Evolutionary conservation across 2,888 invertebrate genomes (phyloP), one percentile per base, ranked within the genome.

Genomic region (Drosophila paranaensis): DNA sequence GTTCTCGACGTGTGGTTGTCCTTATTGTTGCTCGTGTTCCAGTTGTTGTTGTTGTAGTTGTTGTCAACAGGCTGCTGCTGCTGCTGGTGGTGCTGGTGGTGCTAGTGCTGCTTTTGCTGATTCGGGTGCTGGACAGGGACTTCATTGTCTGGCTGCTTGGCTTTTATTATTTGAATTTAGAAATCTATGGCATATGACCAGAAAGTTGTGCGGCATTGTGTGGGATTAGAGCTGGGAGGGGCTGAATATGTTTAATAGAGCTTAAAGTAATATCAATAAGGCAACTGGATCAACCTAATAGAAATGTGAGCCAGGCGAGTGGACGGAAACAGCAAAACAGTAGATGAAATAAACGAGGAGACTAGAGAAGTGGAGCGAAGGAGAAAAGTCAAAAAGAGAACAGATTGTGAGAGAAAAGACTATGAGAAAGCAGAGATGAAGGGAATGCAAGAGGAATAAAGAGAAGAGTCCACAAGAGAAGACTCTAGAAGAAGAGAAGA

Each of bases 101-200:
- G 74, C 8, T 51, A 80, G 76, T 83, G 79, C 66, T 79, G 79
- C 42, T 65, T 51, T 48, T 77, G 77, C 74, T 77, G 77, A 77
- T 82, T 83, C 81, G 79, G 76, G 70, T 77, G 62, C 64, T 76
- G 72, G 58, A 46, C 67, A 68, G 71, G 61, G 79, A 82, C 84
- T 87, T 77, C 82, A 87, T 87, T 83, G 83, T 81, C 83, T 82
- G 70, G 79, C 53, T 71, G 70, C 63, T 61, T 70, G 69, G 64
- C 50, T 67, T 65, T 62, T 70, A 55, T 68, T 65, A 74, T 74
- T 77, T 74, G 77, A 77, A 71, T 78, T 78, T 74, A 62, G 66
- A 78, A 74, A 77, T 77, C 74, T 71, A 74, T 74, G 78, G 62
- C 50, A 63, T 46, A 74, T 54, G 70, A 73, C 71, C 74, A 69